Base-by-base conservation (phyloP, 1,140 invertebrate genomes). In the Aphelenchoides avenae region DNA sequence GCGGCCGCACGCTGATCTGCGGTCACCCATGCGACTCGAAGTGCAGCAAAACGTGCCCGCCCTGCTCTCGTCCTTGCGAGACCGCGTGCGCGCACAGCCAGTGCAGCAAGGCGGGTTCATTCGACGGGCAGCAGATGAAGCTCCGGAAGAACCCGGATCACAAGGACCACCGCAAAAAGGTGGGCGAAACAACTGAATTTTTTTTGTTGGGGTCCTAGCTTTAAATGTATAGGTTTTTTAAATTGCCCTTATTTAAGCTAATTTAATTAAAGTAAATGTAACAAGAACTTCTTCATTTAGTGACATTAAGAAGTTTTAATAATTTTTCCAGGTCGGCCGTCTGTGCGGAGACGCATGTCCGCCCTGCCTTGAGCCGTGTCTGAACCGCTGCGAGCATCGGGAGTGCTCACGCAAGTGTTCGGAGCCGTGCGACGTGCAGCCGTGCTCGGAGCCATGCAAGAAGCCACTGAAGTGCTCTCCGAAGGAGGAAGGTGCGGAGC, bases 1-100 rank as follows among this genome's bases (percentile, higher is more conserved):
- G 79, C 42, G 51, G 55, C 15, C 57, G 70, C 27, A 65, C 62
- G 7, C 58, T 80, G 1, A 60, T 80, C n/a, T 80, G 79, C 61
- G 78, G 77, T 9, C 79, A 80, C 58, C 36, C 57, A 20, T 80
- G 78, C 44, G 46, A 46, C 6, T 64, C 63, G 30, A 29, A 46
- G 5, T 73, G 71, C 30, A 42, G 52, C 4, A 39, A 51, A 9
- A 30, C 34, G 3, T 73, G 70, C 46, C 71, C 71, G 5, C 71
- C 70, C 6, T 73, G 70, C 46, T 18, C 66, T n/a, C 20, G 49
- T 24, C 9, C 26, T 0, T 65, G 63, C 34, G 18, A 61, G 56
- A 67, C 57, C 18, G 57, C 39, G 1, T 65, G 63, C 37, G 24
- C 6, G 2, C 60, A 69, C 26, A 57, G 49, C 22, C 42, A 42